Percentiles rank a stretch among this genome's conserved stretches.
phyloP scores from a whole-genome alignment of 2,113 vertebrate genomes.

The Cyanocitta stelleri region DNA sequence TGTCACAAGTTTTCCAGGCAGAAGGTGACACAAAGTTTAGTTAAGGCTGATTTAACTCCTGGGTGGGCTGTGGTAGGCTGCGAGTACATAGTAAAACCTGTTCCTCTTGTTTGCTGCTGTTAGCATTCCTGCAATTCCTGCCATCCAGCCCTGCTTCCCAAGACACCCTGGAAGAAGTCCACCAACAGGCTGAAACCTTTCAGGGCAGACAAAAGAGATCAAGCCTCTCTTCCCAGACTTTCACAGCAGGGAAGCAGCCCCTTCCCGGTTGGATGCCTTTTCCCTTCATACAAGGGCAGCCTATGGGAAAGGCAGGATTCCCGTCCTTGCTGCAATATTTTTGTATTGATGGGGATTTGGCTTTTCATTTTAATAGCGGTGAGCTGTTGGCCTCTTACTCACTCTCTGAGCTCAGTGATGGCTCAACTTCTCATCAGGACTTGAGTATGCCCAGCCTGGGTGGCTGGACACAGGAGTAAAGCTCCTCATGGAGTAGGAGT shows the following conservation, averaged over 20 bases:
- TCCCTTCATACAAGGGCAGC: neutral
- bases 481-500: neutral
- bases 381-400: neutral
- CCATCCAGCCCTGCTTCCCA: neutral
- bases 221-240: neutral
- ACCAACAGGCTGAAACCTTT: neutral
- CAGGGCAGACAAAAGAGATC: neutral
- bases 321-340: neutral
- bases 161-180: neutral
- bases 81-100: neutral
- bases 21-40: neutral
- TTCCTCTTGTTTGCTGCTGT: neutral
- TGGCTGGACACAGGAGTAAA: neutral
- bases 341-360: neutral
- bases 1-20: neutral
- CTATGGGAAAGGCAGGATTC: neutral
- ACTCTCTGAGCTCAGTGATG: neutral
- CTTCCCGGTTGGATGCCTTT: neutral
- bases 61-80: neutral
- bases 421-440: neutral
- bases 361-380: neutral
- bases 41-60: neutral
- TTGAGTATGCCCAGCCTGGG: neutral
- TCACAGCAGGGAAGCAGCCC: neutral
- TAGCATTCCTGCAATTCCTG: slow-evolving; percentile 7